A percentile compares a stretch with the other conserved stretches of the same genome.
Evolutionary conservation across 23 tunicate genomes (phyloP).

Genomic region (Oikopleura vanhoeffeni): DNA sequence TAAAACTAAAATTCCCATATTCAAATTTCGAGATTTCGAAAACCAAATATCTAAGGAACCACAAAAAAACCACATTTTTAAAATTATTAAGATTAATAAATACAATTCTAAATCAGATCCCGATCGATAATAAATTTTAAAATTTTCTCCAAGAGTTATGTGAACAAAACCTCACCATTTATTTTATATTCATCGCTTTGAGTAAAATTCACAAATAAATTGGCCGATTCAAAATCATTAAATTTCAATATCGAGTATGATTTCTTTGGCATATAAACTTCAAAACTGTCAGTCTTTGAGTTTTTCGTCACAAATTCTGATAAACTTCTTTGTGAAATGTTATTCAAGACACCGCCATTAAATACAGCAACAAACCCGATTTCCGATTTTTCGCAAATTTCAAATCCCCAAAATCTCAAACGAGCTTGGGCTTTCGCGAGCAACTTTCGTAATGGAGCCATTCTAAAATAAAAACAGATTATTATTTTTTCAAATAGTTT

Average conservation of each 20-base stretch:
- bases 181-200: background rate
- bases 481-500: too few species aligned
- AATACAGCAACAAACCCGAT: background rate
- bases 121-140: too few species aligned
- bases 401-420: background rate
- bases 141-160: too few species aligned
- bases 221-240: background rate
- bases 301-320: background rate
- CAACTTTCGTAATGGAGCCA: background rate
- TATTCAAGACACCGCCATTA: conserved; percentile 1
- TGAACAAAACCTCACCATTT: background rate
- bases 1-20: too few species aligned
- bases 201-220: background rate
- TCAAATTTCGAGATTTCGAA: too few species aligned
- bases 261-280: conserved; percentile 1
- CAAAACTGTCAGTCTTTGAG: background rate
- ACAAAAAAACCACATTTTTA: too few species aligned
- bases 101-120: too few species aligned
- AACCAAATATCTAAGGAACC: too few species aligned
- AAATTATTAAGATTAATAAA: too few species aligned
- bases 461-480: too few species aligned
- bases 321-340: background rate
- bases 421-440: conserved; percentile 10
- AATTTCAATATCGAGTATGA: background rate
- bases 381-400: background rate